Evolutionary conservation across 2,888 invertebrate species (phyloP).

Genomic region (Hymenopus coronatus): DNA sequence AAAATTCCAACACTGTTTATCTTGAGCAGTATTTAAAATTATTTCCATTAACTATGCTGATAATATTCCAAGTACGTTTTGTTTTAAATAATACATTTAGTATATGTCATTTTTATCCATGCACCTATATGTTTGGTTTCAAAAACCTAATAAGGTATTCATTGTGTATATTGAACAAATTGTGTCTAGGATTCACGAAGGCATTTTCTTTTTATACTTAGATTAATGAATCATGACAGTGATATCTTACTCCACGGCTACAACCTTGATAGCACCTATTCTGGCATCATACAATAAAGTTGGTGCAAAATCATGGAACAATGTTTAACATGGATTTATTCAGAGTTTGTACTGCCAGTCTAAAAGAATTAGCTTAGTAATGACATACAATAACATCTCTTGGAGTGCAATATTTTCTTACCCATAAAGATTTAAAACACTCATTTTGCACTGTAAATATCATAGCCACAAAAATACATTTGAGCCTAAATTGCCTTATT

Average conservation of each 20-base stretch:
- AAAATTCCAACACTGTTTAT: no score
- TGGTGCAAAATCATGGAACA: not conserved
- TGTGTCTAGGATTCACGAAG: no score
- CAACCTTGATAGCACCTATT: not conserved
- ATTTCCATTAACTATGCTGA: no score
- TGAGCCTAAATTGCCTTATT: not conserved
- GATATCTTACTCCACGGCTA: not conserved
- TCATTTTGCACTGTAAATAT: not conserved
- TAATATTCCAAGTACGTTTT: no score
- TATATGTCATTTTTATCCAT: no score
- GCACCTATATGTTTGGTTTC: no score
- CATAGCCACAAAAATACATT: not conserved
- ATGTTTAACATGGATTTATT: not conserved
- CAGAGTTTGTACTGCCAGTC: no score
- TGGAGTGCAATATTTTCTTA: not conserved
- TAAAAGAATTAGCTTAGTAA: not conserved
- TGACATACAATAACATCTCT: not conserved
- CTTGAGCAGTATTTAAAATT: no score
- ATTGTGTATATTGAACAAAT: no score
- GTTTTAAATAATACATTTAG: no score
- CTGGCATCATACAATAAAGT: not conserved
- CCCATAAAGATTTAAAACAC: not conserved
- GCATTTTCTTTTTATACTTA: no score
- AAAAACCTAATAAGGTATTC: no score
- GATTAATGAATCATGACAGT: not conserved